Evolutionary conservation across 2,113 vertebrate species (phyloP), one percentile per base, ranked within the genome.

Genomic region (Periophthalmus modestus): DNA sequence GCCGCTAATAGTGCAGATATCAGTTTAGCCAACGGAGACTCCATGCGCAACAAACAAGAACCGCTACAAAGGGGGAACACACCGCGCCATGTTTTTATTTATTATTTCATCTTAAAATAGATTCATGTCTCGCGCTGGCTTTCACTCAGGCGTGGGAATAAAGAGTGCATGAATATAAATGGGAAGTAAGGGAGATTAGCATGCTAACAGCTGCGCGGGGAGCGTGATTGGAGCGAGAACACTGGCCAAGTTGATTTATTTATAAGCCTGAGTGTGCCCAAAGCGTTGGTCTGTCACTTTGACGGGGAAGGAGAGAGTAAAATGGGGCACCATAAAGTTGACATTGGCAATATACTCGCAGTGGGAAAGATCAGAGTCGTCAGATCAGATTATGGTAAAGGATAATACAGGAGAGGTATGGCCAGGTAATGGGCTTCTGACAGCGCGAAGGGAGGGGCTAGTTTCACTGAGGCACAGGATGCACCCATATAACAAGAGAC

Each of bases 81-180:
- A 77, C 52, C 36, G 48, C 69, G 62, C 19, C 62, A 3, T 68
- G 62, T 65, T 65, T 65, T 65, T 58, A 69, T 71, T 77, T 71
- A 39, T 62, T 65, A 14, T 50, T 57, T 74, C 47, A 68, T 71
- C 75, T 72, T 58, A 58, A 82, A 78, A 78, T 78, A 66, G 55
- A 74, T 68, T 28, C 39, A 12, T 61, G 18, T 62, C 67, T 59
- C 47, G 70, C 46, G 46, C 47, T 47, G 63, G 46, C 57, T 68
- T 65, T 70, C 34, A 73, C 39, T 63, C 50, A 21, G 67, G 19
- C 33, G 4, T 75, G 69, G 61, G 73, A 68, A 68, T 68, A 48
- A 34, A 73, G 54, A 57, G 62, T 9, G 47, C 13, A 66, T 77
- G 74, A 72, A 73, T 75, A 73, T 55, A 55, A 71, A 73, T 66